Conservation (phyloP, 2,888 invertebrate species). For the Volucella bombylans region DNA sequence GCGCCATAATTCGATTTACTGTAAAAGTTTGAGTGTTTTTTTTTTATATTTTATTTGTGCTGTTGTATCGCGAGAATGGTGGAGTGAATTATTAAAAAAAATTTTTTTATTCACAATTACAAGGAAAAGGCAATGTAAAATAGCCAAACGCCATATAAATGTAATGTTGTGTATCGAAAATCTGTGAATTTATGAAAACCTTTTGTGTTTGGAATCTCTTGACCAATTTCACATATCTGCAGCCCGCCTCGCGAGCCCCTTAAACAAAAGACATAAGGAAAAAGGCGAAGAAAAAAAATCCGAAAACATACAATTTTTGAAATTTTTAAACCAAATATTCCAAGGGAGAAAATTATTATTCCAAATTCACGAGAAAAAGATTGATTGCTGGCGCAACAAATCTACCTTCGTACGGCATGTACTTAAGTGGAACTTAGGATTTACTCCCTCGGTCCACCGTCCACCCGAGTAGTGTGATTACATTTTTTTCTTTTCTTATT, state of each 20-base stretch:
- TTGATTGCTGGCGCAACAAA: slow-evolving; percentile 17
- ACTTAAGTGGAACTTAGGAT: slow-evolving; percentile 47
- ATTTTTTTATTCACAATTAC: slow-evolving; percentile 61
- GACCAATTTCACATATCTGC: slow-evolving; percentile 45
- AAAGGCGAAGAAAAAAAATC: slow-evolving; percentile 34
- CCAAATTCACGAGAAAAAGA: slow-evolving; percentile 42
- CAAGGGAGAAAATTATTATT: slow-evolving; percentile 17
- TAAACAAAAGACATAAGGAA: slow-evolving; percentile 58
- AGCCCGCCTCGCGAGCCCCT: slow-evolving; percentile 58
- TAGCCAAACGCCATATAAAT: slow-evolving; percentile 57
- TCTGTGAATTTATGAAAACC: slow-evolving; percentile 27
- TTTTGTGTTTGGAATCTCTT: slow-evolving; percentile 27
- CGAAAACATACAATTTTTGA: slow-evolving; percentile 8
- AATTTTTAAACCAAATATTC: slow-evolving; percentile 3
- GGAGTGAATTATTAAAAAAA: slow-evolving; percentile 70
- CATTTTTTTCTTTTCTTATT: slow-evolving; percentile 25
- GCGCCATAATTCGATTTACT: slow-evolving; percentile 71
- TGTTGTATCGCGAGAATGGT: slow-evolving; percentile 73
- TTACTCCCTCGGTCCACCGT: slow-evolving; percentile 44
- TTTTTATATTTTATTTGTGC: slow-evolving; percentile 66
- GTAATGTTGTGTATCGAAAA: slow-evolving; percentile 40
- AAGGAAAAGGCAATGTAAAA: slow-evolving; percentile 48
- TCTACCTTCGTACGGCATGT: slow-evolving; percentile 36
- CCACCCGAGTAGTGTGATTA: slow-evolving; percentile 47
- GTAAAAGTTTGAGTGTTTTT: slow-evolving; percentile 70